These are phyloP conservation scores for Microplitis demolitor DNA, from an alignment of 1,140 invertebrate species.

Conservation along the genomic window DNA sequence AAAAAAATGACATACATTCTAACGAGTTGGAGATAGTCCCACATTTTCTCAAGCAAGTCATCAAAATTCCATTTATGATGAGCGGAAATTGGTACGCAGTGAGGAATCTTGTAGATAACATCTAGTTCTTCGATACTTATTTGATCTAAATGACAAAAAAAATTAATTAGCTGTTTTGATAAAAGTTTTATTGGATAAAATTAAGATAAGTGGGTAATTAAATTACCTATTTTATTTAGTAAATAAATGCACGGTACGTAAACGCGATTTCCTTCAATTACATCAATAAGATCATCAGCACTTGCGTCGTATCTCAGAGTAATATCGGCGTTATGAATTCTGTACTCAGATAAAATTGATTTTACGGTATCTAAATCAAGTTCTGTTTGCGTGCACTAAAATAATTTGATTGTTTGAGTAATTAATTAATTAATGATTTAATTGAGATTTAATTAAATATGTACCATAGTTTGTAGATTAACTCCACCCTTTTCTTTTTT, in stretches of 20 bases:
- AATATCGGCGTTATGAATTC: slow-evolving; percentile 98
- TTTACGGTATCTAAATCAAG: slow-evolving; percentile 95
- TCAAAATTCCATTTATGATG: slow-evolving; percentile 99
- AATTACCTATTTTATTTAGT: slow-evolving; percentile 94
- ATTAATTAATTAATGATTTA: background rate
- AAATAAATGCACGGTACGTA: slow-evolving; percentile 99
- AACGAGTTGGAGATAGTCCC: slow-evolving; percentile 95
- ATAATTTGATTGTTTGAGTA: slow-evolving; percentile 28
- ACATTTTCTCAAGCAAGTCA: slow-evolving; percentile 98
- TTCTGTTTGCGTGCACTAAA: slow-evolving; percentile 87
- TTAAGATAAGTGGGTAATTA: background rate
- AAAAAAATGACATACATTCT: slow-evolving; percentile 75
- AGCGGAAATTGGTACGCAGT: slow-evolving; percentile 98
- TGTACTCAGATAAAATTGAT: slow-evolving; percentile 96
- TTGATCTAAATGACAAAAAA: background rate
- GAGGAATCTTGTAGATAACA: slow-evolving; percentile 98
- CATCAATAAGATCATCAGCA: slow-evolving; percentile 97
- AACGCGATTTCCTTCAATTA: slow-evolving; percentile 97
- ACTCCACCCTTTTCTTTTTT: slow-evolving; percentile 96
- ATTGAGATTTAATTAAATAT: slow-evolving; percentile 26
- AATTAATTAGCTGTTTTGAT: background rate
- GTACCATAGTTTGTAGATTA: slow-evolving; percentile 86
- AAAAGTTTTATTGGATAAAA: background rate
- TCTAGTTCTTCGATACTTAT: slow-evolving; percentile 92
- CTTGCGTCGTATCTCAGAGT: slow-evolving; percentile 94